phyloP scores from a whole-genome alignment of 2,888 invertebrate genomes.

The Gibbula magus region DNA sequence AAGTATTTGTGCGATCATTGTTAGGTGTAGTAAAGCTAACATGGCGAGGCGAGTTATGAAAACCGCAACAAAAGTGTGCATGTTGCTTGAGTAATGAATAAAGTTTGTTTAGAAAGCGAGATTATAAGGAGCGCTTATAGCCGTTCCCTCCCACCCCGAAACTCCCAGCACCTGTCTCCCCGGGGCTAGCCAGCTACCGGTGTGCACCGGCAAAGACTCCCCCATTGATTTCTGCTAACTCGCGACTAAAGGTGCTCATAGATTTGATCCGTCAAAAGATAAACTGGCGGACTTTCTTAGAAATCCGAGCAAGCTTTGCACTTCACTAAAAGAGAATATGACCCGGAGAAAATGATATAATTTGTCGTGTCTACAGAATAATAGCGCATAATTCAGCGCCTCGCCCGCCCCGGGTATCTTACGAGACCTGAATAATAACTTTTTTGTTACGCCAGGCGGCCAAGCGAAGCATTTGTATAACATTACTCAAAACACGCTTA shows the following conservation, averaged over 20 bases:
- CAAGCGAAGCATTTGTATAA: background rate
- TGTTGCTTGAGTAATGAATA: background rate
- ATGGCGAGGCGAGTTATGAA: background rate
- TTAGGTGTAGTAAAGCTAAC: background rate
- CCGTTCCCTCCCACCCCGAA: background rate
- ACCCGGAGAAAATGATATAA: conserved; percentile 24
- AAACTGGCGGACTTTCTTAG: background rate
- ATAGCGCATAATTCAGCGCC: conserved; percentile 11
- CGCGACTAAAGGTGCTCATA: background rate
- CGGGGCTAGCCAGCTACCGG: background rate
- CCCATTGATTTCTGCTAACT: background rate
- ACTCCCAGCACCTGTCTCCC: background rate
- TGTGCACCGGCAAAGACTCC: background rate
- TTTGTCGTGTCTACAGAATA: conserved; percentile 20
- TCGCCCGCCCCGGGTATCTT: background rate
- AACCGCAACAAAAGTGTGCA: conserved; percentile 5
- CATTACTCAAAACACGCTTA: conserved; percentile 5
- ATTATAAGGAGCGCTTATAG: background rate
- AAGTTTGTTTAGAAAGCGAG: conserved; percentile 7
- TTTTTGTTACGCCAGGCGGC: background rate
- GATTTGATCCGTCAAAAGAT: background rate
- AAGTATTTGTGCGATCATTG: background rate
- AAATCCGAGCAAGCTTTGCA: conserved; percentile 4
- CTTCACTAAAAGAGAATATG: conserved; percentile 16
- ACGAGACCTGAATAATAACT: background rate